phyloP scores from a whole-genome alignment of 2,797 vertebrate genomes.

The Smutsia gigantea region DNA sequence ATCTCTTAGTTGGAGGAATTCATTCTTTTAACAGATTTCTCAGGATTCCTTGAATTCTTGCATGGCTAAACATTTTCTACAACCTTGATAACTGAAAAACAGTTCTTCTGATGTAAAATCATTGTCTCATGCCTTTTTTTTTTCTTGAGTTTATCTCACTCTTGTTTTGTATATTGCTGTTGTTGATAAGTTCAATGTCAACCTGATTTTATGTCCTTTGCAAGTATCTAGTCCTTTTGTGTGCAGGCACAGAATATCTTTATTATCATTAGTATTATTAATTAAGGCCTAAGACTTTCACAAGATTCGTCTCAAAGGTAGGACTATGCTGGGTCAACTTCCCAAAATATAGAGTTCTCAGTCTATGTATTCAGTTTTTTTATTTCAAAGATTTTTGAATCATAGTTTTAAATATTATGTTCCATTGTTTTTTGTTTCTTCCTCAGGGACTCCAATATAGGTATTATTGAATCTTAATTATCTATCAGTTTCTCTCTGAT shows the following conservation, averaged over 20 bases:
- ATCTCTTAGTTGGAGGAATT: constrained; percentile 42
- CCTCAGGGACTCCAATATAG: not conserved
- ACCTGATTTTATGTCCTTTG: not conserved
- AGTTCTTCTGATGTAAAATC: not conserved
- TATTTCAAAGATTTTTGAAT: not conserved
- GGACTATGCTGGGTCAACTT: not conserved
- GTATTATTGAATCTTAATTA: not conserved
- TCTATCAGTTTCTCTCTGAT: not conserved
- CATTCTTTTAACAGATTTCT: constrained; percentile 40
- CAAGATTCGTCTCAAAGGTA: not conserved
- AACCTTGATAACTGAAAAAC: not conserved
- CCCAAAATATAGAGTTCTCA: not conserved
- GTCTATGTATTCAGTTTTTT: not conserved
- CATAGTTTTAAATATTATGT: constrained; percentile 16
- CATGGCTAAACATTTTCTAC: not conserved
- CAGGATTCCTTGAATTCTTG: constrained; percentile 47
- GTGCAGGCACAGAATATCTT: not conserved
- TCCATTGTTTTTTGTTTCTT: not conserved
- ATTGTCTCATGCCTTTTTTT: not conserved
- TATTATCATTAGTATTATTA: not conserved
- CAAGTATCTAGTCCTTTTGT: not conserved
- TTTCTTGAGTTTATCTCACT: not conserved
- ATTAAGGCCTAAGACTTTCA: not conserved
- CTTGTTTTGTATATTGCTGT: not conserved
- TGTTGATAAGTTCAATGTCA: not conserved